Percentiles rank a stretch among this genome's conserved stretches.
phyloP scores from a whole-genome alignment of 2,888 invertebrate species.

The Pristionchus exspectatus region DNA sequence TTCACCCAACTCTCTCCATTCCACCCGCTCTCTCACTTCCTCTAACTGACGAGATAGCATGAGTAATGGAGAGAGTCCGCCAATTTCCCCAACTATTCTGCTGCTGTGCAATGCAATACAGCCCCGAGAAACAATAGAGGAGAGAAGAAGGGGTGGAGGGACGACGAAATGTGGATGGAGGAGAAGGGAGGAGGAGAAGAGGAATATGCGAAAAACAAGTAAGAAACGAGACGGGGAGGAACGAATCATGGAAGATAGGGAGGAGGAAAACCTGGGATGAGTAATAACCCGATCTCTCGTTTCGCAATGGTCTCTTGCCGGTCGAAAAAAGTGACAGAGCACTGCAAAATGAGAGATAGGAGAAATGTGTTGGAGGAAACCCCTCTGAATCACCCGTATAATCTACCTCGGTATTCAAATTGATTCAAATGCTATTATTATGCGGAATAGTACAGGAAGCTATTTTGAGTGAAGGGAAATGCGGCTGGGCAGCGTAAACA shows the following conservation, averaged over 20 bases:
- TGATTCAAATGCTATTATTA: too few species aligned
- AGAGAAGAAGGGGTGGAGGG: not conserved
- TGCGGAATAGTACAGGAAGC: not conserved
- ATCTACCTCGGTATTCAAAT: not conserved
- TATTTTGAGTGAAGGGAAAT: not conserved
- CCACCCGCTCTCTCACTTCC: not conserved
- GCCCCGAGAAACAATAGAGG: not conserved
- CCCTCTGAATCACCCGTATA: not conserved
- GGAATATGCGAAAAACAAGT: conserved; percentile 34
- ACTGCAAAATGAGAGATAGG: too few species aligned
- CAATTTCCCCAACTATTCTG: not conserved
- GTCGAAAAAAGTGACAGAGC: too few species aligned
- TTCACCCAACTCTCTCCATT: not conserved
- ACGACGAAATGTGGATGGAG: not conserved
- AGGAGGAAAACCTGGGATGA: not conserved
- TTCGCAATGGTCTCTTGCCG: too few species aligned
- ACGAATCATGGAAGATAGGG: not conserved
- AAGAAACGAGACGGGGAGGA: not conserved
- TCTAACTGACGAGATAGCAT: not conserved
- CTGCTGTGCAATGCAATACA: not conserved
- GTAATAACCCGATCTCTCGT: too few species aligned
- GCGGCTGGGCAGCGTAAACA: not conserved
- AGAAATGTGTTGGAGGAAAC: not conserved
- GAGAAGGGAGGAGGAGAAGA: not conserved
- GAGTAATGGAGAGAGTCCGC: not conserved